Evolutionary conservation across 53 echinoderm and acorn worm species (phyloP).

Genomic region (Stichopus horrens): DNA sequence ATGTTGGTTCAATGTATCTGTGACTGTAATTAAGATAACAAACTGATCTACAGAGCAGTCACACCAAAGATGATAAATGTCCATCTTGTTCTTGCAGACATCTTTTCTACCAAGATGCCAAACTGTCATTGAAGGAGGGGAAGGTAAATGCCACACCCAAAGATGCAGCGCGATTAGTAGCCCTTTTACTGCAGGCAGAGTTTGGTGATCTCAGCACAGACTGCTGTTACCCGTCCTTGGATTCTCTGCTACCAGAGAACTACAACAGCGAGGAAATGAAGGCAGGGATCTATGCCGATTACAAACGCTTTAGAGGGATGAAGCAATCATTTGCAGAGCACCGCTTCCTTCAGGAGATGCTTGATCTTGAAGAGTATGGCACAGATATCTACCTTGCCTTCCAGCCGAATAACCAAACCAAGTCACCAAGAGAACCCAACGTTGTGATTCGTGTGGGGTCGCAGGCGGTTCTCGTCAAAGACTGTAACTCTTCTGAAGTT

Average conservation of each 20-base stretch:
- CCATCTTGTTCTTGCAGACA: constrained; percentile 60
- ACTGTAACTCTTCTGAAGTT: constrained; percentile 49
- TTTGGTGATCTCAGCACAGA: constrained; percentile 75
- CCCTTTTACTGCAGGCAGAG: constrained; percentile 84
- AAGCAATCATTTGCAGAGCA: constrained; percentile 61
- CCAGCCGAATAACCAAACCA: constrained; percentile 39
- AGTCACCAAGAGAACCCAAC: constrained; percentile 50
- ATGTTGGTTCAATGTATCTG: no score
- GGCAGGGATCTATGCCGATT: constrained; percentile 69
- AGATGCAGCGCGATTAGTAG: constrained; percentile 70
- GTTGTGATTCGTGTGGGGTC: constrained; percentile 79
- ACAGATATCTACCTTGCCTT: constrained; percentile 64
- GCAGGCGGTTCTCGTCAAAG: constrained; percentile 64
- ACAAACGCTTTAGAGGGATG: constrained; percentile 86
- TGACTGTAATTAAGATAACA: no score
- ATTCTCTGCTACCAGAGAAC: constrained; percentile 41
- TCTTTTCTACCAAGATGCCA: constrained; percentile 90
- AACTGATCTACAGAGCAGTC: not conserved
- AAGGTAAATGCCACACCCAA: constrained; percentile 68
- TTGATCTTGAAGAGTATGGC: constrained; percentile 76
- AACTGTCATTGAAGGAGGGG: constrained; percentile 61
- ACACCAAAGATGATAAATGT: not conserved
- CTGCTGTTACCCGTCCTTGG: constrained; percentile 27
- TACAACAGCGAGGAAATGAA: constrained; percentile 68
- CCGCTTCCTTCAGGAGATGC: constrained; percentile 71